A percentile compares a stretch with the other conserved stretches of the same genome.
These are phyloP conservation scores for Poecile atricapillus DNA, from an alignment of 2,113 vertebrate genomes.

Conservation along the genomic window DNA sequence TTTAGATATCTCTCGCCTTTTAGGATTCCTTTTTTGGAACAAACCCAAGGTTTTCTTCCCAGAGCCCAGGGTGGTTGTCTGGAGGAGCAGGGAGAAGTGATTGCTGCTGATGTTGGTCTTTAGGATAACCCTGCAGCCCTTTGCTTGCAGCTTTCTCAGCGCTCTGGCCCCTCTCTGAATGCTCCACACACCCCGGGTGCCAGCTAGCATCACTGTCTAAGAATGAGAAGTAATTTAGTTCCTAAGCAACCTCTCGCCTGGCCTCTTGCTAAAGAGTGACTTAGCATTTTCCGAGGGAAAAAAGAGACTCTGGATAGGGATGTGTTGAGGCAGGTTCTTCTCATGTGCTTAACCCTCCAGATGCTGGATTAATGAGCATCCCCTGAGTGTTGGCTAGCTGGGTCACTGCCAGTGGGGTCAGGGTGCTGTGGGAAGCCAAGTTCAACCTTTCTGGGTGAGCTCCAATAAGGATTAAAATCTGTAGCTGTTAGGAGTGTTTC, in stretches of 20 bases:
- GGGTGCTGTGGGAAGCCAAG: not conserved
- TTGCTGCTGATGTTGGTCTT: not conserved
- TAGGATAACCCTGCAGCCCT: not conserved
- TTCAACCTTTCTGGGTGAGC: not conserved
- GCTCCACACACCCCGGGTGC: not conserved
- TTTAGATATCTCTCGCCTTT: not conserved
- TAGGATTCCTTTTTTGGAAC: not conserved
- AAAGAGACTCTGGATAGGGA: not conserved
- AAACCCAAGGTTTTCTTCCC: not conserved
- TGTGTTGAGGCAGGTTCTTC: not conserved
- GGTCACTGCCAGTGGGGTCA: not conserved
- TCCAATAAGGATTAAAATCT: not conserved
- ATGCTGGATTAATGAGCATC: not conserved
- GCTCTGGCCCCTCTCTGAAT: fast-evolving
- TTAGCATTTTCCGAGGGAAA: slow-evolving; percentile 38
- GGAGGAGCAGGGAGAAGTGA: not conserved
- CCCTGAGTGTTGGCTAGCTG: not conserved
- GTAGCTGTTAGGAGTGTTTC: not conserved
- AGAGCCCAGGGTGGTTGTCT: not conserved
- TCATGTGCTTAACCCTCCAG: slow-evolving; percentile 1
- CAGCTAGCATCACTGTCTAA: slow-evolving; percentile 60
- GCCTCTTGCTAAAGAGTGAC: slow-evolving; percentile 61
- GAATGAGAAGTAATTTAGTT: slow-evolving; percentile 66
- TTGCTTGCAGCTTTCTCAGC: not conserved
- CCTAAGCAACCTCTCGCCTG: slow-evolving; percentile 64